A percentile compares a stretch with the other conserved stretches of the same genome.
Evolutionary conservation across 2,113 vertebrate species (phyloP).

Genomic region (Muntiacus reevesi): DNA sequence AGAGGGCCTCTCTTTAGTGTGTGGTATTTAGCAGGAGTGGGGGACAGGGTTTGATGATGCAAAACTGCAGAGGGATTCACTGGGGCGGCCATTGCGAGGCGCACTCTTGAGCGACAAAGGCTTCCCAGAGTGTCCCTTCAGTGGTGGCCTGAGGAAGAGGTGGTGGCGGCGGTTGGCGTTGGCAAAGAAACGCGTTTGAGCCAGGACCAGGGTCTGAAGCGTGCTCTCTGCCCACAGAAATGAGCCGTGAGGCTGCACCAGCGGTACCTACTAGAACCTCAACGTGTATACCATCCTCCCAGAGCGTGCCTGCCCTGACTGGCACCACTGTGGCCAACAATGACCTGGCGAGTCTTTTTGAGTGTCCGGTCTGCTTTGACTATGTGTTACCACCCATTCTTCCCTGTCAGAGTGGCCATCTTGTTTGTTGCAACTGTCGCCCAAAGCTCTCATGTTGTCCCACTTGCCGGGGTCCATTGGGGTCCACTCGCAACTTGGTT

Average conservation of each 20-base stretch:
- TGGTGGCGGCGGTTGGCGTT: not conserved
- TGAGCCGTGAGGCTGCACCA: slow-evolving; percentile 99
- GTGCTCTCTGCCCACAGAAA: slow-evolving; percentile 83
- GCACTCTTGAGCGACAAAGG: too few relatives aligned
- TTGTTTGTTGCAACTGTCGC: slow-evolving; percentile 99
- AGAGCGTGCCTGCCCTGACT: slow-evolving; percentile 95
- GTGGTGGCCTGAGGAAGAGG: too few relatives aligned
- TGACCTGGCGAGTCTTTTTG: slow-evolving; percentile 98
- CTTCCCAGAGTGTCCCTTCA: too few relatives aligned
- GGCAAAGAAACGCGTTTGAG: too few relatives aligned
- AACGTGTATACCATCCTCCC: slow-evolving; percentile 75
- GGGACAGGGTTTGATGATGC: too few relatives aligned
- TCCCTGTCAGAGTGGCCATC: slow-evolving; percentile 98
- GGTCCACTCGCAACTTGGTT: slow-evolving; percentile 98
- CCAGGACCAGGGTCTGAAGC: too few relatives aligned
- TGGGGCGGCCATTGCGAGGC: too few relatives aligned
- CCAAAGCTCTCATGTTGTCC: slow-evolving; percentile 99
- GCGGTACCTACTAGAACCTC: slow-evolving; percentile 98
- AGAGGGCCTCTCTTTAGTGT: too few relatives aligned
- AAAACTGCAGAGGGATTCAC: too few relatives aligned
- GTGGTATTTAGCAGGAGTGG: too few relatives aligned
- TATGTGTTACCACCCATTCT: slow-evolving; percentile 99
- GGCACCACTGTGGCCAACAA: slow-evolving; percentile 99
- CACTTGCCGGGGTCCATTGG: slow-evolving; percentile 95
- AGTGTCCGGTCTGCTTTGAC: slow-evolving; percentile 99